Base-by-base conservation (phyloP, 2,113 vertebrate genomes). In the Rhea americana region DNA sequence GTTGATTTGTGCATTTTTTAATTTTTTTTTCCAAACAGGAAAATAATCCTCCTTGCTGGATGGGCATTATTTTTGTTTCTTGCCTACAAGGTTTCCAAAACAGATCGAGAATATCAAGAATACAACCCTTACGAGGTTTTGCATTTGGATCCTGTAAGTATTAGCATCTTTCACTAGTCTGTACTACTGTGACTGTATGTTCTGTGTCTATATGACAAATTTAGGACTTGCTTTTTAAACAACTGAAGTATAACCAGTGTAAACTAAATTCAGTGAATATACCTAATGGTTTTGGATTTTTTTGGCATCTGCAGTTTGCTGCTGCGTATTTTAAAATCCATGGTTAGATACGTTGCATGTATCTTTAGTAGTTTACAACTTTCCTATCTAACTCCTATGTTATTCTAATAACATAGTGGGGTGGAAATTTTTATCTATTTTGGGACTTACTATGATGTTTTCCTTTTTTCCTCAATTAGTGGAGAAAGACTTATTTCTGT, bases 121-220 rank as follows among this genome's bases (percentile, higher is more conserved):
- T 99, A 99, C 95, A 99, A 99, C 96, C 99, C 99, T 53, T 99
- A 99, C 74, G 99, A 99, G 97, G 98, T 99, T 82, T 98, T 99
- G 96, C 98, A 98, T 96, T 97, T 99, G 96, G 99, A 99, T 95
- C 98, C 98, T 90, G 99, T 99, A 98, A 99, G 98, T 97, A 97
- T n/a, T 37, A 73, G 4, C 30, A 30, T 61, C 17, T 77, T 86
- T 78, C 62, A 48, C 80, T 92, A n/a, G 39, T 67, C 32, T 82
- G 2, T 85, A 28, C 17, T 71, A 6, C 17, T 77, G 2, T 91
- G 86, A 81, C 17, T 47, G 10, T 92, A 9, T 62, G 24, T 24
- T 81, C 32, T 95, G 13, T 43, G 43, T 90, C 61, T 93, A 66
- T 76, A 39, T 85, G 26, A 16, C n/a, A 43, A 59, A 63, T 71